A percentile compares a stretch with the other conserved stretches of the same genome.
Evolutionary conservation across 1,140 invertebrate genomes (phyloP).

Genomic region (Planococcus citri): DNA sequence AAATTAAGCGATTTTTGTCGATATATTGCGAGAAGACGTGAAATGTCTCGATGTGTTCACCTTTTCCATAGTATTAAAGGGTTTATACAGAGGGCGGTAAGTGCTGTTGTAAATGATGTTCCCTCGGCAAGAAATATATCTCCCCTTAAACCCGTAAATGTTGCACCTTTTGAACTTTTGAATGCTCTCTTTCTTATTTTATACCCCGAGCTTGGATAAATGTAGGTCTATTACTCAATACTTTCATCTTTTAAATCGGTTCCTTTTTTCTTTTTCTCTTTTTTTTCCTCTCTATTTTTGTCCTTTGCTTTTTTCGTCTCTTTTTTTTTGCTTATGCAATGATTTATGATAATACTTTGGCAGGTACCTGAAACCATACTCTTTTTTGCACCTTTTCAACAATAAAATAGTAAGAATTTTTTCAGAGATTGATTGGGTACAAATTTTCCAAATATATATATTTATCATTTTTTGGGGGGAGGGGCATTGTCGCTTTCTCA

Average conservation of each 20-base stretch:
- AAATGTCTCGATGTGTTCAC: not conserved
- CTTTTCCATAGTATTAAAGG: not conserved
- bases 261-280: not conserved
- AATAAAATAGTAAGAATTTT: too few species aligned
- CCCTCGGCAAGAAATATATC: not conserved
- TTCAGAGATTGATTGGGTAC: too few species aligned
- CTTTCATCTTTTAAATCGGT: conserved; percentile 12
- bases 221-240: not conserved
- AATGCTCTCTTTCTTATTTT: not conserved
- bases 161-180: conserved; percentile 9
- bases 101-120: conserved; percentile 12
- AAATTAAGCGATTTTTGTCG: conserved; percentile 16
- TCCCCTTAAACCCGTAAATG: conserved; percentile 10
- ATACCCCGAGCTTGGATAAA: too few species aligned
- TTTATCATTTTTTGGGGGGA: too few species aligned
- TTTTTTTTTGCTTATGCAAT: not conserved
- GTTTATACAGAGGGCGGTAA: conserved; percentile 5
- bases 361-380: too few species aligned
- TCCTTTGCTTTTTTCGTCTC: not conserved
- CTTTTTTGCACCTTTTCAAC: too few species aligned
- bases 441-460: too few species aligned
- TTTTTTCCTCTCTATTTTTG: not conserved
- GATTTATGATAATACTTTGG: not conserved
- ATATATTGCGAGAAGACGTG: conserved; percentile 14
- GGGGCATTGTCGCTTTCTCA: too few species aligned